phyloP scores from a whole-genome alignment of 2,888 invertebrate species.

The Ophonus ardosiacus region DNA sequence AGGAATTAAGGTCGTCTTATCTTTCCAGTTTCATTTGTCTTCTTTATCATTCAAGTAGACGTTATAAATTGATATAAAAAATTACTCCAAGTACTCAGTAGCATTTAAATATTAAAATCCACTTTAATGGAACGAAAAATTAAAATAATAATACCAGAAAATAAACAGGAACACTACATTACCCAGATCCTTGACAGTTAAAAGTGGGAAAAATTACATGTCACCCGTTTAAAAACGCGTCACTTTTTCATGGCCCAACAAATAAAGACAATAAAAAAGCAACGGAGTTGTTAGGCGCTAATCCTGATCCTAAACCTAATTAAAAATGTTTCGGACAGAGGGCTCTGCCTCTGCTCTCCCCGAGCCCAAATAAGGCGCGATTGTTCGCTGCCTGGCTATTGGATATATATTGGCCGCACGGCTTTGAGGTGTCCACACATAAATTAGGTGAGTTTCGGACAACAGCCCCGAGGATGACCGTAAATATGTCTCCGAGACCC shows the following conservation, averaged over 20 bases:
- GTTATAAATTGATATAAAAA: not conserved
- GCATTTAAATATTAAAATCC: slow-evolving; percentile 18
- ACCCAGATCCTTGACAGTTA: slow-evolving; percentile 37
- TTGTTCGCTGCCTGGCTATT: slow-evolving; percentile 50
- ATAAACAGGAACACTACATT: slow-evolving; percentile 41
- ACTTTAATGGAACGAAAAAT: slow-evolving; percentile 42
- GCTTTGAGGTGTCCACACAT: slow-evolving; percentile 72
- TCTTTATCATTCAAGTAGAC: not conserved
- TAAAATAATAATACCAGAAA: slow-evolving; percentile 30
- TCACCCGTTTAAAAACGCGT: slow-evolving; percentile 55
- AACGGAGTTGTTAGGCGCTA: slow-evolving; percentile 45
- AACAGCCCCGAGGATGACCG: slow-evolving; percentile 71
- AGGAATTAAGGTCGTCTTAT: not conserved
- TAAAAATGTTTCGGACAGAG: slow-evolving; percentile 34
- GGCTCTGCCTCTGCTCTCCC: slow-evolving; percentile 7
- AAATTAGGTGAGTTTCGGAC: slow-evolving; percentile 73
- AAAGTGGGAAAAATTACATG: slow-evolving; percentile 50
- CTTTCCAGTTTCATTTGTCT: not conserved
- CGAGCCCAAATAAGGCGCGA: slow-evolving; percentile 58
- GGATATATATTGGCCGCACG: slow-evolving; percentile 63
- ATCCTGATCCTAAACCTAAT: slow-evolving; percentile 61
- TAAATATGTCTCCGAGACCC: slow-evolving; percentile 70
- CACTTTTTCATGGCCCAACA: slow-evolving; percentile 49
- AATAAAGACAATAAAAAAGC: slow-evolving; percentile 51
- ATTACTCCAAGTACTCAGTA: slow-evolving; percentile 22